Base-by-base conservation (phyloP, 2,113 vertebrate genomes). In the Corapipo altera region DNA sequence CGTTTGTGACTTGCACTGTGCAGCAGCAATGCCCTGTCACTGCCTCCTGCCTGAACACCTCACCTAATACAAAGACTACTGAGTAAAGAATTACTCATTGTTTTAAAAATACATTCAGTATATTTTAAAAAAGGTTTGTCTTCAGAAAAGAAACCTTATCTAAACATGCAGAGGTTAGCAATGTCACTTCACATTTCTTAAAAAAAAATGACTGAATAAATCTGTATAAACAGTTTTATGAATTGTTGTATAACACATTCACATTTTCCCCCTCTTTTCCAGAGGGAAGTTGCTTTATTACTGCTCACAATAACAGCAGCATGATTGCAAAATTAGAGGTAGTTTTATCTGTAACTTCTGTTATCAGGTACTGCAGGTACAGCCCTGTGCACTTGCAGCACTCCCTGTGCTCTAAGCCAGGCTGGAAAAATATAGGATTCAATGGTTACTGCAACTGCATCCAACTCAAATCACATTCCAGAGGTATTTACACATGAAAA, bases 31-130 rank as follows among this genome's bases (percentile, higher is more conserved):
- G 33, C 51, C 6, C 39, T 58, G 57, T 52, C 41, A 28, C 39
- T 91, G 59, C 37, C 55, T 17, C 17, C 55, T 83, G 74, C 54
- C 81, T 26, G 37, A 86, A 55, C 6, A 35, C 7, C 57, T 91
- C 91, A 65, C 0, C 1, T 69, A 96, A 95, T 19, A 72, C 35
- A 62, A 46, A 84, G 33, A 49, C 48, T 69, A 91, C 58, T 16
- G 43, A 78, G 43, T 37, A 69, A 76, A 91, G 46, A 70, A 89
- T 88, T 89, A 79, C 69, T 79, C 37, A 59, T 32, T 66, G 62
- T 75, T 95, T 96, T 61, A 96, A 93, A 96, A 96, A 95, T 74
- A 86, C 30, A 82, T 20, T 39, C 35, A 5, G n/a, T 62, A 39
- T 76, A 22, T 80, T 95, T 73, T 2, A 2, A 61, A 82, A 65